A percentile compares a stretch with the other conserved stretches of the same genome.
phyloP scores from a whole-genome alignment of 2,797 vertebrate species.

The Heterohyrax brucei region DNA sequence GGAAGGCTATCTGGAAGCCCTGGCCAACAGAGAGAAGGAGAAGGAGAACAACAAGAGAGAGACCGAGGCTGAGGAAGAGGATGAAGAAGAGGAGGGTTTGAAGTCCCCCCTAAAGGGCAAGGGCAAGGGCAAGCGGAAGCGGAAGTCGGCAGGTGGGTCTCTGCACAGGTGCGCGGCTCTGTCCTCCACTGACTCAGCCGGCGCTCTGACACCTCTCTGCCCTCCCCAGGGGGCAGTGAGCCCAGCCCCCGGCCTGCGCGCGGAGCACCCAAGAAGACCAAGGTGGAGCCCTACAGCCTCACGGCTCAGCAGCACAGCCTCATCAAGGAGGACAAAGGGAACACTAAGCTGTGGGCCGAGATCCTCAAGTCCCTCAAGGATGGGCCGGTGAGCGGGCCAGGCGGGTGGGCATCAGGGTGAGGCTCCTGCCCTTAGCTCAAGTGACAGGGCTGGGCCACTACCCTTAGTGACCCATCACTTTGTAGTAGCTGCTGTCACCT shows the following conservation, averaged over 20 bases:
- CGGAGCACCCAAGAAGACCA: slow-evolving; percentile 94
- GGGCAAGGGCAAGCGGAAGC: slow-evolving; percentile 91
- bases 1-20: slow-evolving; percentile 96
- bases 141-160: slow-evolving; percentile 88
- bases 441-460: neutral
- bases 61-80: slow-evolving; percentile 94
- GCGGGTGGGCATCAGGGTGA: too few species aligned
- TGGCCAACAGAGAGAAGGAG: slow-evolving; percentile 95
- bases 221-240: slow-evolving; percentile 85
- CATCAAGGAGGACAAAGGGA: slow-evolving; percentile 95
- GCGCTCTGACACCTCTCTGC: neutral
- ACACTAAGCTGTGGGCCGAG: slow-evolving; percentile 97
- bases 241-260: slow-evolving; percentile 86
- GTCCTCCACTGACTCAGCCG: neutral
- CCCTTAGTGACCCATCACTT: accelerated
- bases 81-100: slow-evolving; percentile 89
- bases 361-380: slow-evolving; percentile 95
- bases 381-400: slow-evolving; percentile 92
- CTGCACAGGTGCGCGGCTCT: neutral
- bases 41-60: slow-evolving; percentile 94
- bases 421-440: too few species aligned
- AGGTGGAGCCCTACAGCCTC: slow-evolving; percentile 96
- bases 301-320: slow-evolving; percentile 94
- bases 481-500: neutral
- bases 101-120: slow-evolving; percentile 93